Evolutionary conservation across 1,140 invertebrate species (phyloP).

Genomic region (Brachionus sp.): DNA sequence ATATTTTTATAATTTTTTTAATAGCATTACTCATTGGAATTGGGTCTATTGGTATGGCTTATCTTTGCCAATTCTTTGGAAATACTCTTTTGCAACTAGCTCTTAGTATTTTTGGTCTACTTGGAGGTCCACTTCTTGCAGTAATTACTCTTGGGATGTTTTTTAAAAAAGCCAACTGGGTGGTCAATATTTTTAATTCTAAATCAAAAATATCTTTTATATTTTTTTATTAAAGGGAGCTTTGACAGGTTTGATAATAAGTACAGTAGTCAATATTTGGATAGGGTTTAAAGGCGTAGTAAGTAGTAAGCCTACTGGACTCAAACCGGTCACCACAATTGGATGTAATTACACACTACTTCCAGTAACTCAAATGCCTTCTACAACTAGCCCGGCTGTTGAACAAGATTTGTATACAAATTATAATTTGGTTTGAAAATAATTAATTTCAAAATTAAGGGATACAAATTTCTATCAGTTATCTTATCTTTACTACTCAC

Average conservation of each 20-base stretch:
- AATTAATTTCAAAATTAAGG: neutral
- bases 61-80: conserved; percentile 49
- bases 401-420: neutral
- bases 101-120: conserved; percentile 54
- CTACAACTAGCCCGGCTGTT: neutral
- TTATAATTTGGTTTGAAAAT: neutral
- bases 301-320: neutral
- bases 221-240: neutral
- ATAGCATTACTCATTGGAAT: conserved; percentile 58
- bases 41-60: conserved; percentile 52
- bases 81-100: conserved; percentile 52
- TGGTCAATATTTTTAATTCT: conserved; percentile 61
- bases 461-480: neutral
- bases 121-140: conserved; percentile 58
- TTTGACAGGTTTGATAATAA: neutral
- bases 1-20: conserved; percentile 61
- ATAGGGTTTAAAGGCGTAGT: neutral
- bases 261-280: conserved; percentile 14
- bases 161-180: conserved; percentile 75
- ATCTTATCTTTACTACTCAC: conserved; percentile 34
- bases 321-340: neutral
- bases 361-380: neutral
- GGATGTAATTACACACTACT: neutral
- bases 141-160: conserved; percentile 83
- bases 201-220: neutral